These are phyloP conservation scores for Aporophyla lueneburgensis DNA, from an alignment of 2,888 invertebrate species.

Conservation along the genomic window DNA sequence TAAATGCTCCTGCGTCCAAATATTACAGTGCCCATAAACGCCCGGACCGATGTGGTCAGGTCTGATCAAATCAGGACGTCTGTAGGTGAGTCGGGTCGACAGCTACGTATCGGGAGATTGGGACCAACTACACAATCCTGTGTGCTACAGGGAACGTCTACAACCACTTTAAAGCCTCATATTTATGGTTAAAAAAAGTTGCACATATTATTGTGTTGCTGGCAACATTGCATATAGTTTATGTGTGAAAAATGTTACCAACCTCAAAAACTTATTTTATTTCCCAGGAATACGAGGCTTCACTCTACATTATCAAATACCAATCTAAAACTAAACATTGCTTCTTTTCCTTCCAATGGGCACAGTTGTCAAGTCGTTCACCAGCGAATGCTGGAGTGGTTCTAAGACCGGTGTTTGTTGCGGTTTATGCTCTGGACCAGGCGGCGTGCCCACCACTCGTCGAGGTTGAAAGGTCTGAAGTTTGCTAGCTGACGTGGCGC, in stretches of 20 bases:
- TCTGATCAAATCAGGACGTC: conserved; percentile 3
- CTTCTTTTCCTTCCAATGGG: conserved; percentile 62
- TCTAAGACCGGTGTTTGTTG: conserved; percentile 88
- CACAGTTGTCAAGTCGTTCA: conserved; percentile 62
- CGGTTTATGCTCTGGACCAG: conserved; percentile 92
- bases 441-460: conserved; percentile 94
- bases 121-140: conserved; percentile 27
- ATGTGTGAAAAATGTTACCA: conserved; percentile 6
- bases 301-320: conserved; percentile 34
- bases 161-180: conserved; percentile 18
- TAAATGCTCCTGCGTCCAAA: conserved; percentile 48
- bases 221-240: neutral
- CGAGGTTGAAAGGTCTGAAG: conserved; percentile 95
- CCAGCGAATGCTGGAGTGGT: conserved; percentile 59
- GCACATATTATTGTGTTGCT: neutral
- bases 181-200: conserved; percentile 3
- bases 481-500: conserved; percentile 91
- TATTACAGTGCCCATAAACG: conserved; percentile 30
- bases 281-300: conserved; percentile 2
- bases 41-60: conserved; percentile 1
- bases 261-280: conserved; percentile 1
- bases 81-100: conserved; percentile 19
- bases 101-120: conserved; percentile 11
- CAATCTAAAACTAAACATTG: conserved; percentile 51
- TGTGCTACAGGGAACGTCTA: conserved; percentile 40